Conservation (phyloP, 2,113 vertebrate genomes). For the Grammomys dolichurus region DNA sequence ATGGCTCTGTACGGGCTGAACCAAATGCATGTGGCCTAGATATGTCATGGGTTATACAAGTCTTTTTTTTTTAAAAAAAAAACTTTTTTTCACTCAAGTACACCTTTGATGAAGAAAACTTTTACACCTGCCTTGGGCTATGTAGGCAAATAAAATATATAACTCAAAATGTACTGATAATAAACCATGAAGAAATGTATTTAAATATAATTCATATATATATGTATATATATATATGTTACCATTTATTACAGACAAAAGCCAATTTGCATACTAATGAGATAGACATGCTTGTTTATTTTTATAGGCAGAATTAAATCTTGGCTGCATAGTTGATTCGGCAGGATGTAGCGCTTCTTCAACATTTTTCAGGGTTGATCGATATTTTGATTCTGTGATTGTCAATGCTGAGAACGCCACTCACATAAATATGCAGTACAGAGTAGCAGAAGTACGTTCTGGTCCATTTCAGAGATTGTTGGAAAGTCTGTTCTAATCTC, state of each 20-base stretch:
- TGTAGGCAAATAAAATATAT: background rate
- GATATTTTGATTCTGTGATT: slow-evolving; percentile 22
- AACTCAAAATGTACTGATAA: background rate
- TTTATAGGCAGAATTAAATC: background rate
- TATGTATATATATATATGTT: background rate
- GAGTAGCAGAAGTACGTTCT: background rate
- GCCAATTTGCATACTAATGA: background rate
- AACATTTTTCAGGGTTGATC: slow-evolving; percentile 27
- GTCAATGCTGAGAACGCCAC: background rate
- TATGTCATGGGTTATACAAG: background rate
- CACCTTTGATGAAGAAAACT: background rate
- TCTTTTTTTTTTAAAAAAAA: background rate
- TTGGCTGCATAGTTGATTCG: slow-evolving; percentile 6
- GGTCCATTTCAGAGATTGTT: background rate
- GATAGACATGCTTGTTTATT: background rate
- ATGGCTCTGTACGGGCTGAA: background rate
- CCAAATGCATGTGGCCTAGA: background rate
- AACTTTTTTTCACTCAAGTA: background rate
- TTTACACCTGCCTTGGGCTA: background rate
- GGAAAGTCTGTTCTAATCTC: background rate
- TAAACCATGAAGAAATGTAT: background rate
- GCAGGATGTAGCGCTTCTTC: background rate
- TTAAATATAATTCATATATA: background rate
- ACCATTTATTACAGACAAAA: background rate
- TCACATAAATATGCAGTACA: background rate